These are phyloP conservation scores for Nanger granti DNA, from an alignment of 2,113 vertebrate species.

Conservation along the genomic window DNA sequence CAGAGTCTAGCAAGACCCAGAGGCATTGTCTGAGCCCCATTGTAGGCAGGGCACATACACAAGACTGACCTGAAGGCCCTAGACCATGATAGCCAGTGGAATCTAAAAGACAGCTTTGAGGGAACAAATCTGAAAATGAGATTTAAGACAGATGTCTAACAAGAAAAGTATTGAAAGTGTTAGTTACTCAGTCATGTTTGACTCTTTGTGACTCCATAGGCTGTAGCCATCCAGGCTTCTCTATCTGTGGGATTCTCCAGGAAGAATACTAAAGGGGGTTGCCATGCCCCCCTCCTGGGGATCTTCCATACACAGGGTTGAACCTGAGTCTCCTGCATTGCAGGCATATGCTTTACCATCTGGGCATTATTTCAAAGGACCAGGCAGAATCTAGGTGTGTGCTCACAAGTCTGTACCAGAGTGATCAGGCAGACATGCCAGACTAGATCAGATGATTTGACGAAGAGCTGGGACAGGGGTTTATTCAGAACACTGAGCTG, in stretches of 20 bases:
- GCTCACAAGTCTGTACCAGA: not conserved
- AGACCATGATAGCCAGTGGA: not conserved
- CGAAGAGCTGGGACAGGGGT: not conserved
- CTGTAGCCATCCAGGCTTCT: not conserved
- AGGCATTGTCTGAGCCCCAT: not conserved
- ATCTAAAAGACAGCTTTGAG: not conserved
- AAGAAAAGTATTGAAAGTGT: not conserved
- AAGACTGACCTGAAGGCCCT: not conserved
- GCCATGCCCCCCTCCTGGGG: not conserved
- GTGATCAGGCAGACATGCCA: not conserved
- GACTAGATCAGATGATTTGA: fast-evolving
- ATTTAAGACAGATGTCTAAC: not conserved
- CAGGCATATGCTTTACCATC: not conserved
- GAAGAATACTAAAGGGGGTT: not conserved
- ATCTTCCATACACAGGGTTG: not conserved
- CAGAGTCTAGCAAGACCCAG: not conserved
- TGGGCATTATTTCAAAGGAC: not conserved
- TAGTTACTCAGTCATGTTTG: not conserved
- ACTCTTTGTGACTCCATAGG: not conserved
- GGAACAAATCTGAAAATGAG: not conserved
- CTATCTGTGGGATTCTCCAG: not conserved
- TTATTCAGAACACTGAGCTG: not conserved
- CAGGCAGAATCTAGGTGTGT: not conserved
- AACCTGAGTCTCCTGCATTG: not conserved
- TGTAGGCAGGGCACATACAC: not conserved